Conservation (phyloP, 2,797 vertebrate species). For the Coendou prehensilis region DNA sequence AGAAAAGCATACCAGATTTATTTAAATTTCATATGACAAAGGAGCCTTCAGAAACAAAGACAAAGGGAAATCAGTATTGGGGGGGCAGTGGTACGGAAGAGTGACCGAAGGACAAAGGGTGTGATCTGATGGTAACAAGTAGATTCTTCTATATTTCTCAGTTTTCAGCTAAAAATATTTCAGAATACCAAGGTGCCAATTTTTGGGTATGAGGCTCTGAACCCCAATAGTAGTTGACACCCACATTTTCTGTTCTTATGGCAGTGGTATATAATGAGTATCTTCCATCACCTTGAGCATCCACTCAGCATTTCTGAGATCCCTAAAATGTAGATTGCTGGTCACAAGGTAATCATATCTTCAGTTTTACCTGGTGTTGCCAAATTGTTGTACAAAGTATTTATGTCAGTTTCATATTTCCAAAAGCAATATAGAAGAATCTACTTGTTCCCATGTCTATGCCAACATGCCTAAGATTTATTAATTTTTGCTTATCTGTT, state of each 20-base stretch:
- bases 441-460: neutral
- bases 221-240: neutral
- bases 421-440: neutral
- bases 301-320: neutral
- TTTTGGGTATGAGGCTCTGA: neutral
- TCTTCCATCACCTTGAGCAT: neutral
- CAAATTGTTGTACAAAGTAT: slow-evolving; percentile 32
- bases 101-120: neutral
- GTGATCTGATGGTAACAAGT: neutral
- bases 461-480: neutral
- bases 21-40: neutral
- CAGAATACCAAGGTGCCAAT: neutral
- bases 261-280: neutral
- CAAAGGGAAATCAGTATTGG: neutral
- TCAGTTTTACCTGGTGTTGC: neutral
- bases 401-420: neutral
- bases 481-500: slow-evolving; percentile 5
- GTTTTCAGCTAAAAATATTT: neutral
- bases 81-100: neutral
- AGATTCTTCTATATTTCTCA: neutral
- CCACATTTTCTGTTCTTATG: neutral
- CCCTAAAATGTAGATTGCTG: neutral
- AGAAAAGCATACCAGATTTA: neutral
- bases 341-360: neutral
- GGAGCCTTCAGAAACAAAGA: neutral